These are phyloP conservation scores for Oxyteleia sp. DNA, from an alignment of 2,888 invertebrate species.

Conservation along the genomic window DNA sequence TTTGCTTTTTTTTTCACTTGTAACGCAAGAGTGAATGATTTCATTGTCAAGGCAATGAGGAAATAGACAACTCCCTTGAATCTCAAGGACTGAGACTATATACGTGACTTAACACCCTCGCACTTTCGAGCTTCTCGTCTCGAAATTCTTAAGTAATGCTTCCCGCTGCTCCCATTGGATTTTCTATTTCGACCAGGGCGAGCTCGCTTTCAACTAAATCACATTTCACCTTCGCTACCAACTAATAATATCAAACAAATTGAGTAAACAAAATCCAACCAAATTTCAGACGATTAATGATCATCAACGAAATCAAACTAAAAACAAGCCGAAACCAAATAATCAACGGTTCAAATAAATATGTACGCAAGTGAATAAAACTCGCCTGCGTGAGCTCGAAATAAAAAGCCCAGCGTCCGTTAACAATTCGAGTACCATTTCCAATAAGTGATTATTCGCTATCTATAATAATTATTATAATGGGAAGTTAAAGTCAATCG, in stretches of 20 bases:
- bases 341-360: conserved; percentile 13
- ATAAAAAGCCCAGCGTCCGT: conserved; percentile 27
- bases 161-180: conserved; percentile 27
- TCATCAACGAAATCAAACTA: conserved; percentile 11
- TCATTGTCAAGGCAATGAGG: conserved; percentile 68
- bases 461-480: conserved; percentile 56
- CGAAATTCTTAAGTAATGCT: conserved; percentile 48
- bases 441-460: conserved; percentile 53
- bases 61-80: conserved; percentile 67
- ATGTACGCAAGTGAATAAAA: background rate
- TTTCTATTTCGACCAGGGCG: conserved; percentile 25
- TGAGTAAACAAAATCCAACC: conserved; percentile 19
- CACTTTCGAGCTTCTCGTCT: conserved; percentile 22
- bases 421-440: conserved; percentile 43
- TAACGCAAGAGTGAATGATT: conserved; percentile 35
- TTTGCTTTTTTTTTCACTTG: too few species aligned
- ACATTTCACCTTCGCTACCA: background rate
- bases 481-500: conserved; percentile 32
- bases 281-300: conserved; percentile 5
- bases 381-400: conserved; percentile 12
- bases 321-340: conserved; percentile 6
- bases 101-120: conserved; percentile 24
- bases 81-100: conserved; percentile 62
- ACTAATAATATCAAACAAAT: conserved; percentile 21
- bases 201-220: conserved; percentile 7